Conservation (phyloP, 2,797 vertebrate species). For the Artibeus jamaicensis region DNA sequence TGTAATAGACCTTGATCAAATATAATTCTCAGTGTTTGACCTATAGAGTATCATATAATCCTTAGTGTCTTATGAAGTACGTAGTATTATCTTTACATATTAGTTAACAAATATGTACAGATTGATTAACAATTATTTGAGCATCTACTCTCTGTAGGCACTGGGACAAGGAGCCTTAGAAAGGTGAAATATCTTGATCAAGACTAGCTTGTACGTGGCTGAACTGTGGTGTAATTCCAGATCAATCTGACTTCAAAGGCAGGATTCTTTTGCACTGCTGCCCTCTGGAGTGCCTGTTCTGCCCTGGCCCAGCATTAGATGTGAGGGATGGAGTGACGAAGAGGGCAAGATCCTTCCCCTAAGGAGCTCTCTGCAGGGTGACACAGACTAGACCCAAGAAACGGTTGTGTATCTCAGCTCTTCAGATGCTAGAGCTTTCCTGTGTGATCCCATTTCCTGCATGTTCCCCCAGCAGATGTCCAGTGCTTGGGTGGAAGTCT, state of each 20-base stretch:
- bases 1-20: neutral
- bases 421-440: neutral
- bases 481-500: neutral
- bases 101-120: neutral
- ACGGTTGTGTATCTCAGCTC: neutral
- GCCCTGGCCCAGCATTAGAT: neutral
- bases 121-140: neutral
- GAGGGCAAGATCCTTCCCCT: neutral
- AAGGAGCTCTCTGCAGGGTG: neutral
- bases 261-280: neutral
- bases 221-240: neutral
- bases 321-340: neutral
- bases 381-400: neutral
- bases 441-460: neutral
- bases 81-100: neutral
- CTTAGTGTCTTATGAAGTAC: neutral
- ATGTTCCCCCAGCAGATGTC: neutral
- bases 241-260: neutral
- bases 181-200: neutral
- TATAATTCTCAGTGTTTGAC: neutral
- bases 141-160: neutral
- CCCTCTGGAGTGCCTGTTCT: neutral
- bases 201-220: neutral
- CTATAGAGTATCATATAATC: neutral
- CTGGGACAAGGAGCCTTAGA: neutral